Base-by-base conservation (phyloP, 2,888 invertebrate species). In the Eristalinus aeneus region DNA sequence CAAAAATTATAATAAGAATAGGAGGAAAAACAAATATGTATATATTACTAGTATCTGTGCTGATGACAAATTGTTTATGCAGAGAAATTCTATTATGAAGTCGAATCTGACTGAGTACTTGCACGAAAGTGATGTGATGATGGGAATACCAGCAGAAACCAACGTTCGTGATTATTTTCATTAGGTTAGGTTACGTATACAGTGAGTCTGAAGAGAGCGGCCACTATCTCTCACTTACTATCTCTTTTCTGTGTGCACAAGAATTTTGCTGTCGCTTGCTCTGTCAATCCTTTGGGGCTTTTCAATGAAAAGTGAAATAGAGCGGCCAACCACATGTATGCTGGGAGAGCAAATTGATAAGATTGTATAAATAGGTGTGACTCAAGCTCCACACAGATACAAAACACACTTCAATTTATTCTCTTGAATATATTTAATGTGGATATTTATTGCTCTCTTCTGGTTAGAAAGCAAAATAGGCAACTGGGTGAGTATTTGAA, bases 61-160 rank as follows among this genome's bases (percentile, higher is more conserved):
- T 86, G 86, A 82, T 86, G 85, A 81, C 72, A 86, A 85, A 75
- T 85, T 76, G 63, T 74, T 79, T 69, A 78, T 86, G 86, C 86
- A 86, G 86, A 86, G 82, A 86, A 86, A 69, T 82, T 86, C 82
- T 86, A 75, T 77, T 86, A 77, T 86, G 81, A 82, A 86, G 82
- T 86, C 85, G 85, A 86, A 86, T 74, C 86, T 82, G 86, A 86
- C 86, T 82, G 86, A 86, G 78, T 67, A 74, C 86, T 86, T 78
- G 82, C 86, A 86, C 77, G 77, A 82, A 86, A 74, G 82, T 86
- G 86, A 86, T 86, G 85, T 86, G 85, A 82, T 86, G 82, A 82
- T 82, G 69, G 86, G 61, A 78, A 86, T 82, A 82, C 82, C 71
- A 86, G 82, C 77, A 82, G 82, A 86, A 78, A 82, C 86, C 69